phyloP scores from a whole-genome alignment of 2,797 vertebrate genomes.

The Notolabrus celidotus region DNA sequence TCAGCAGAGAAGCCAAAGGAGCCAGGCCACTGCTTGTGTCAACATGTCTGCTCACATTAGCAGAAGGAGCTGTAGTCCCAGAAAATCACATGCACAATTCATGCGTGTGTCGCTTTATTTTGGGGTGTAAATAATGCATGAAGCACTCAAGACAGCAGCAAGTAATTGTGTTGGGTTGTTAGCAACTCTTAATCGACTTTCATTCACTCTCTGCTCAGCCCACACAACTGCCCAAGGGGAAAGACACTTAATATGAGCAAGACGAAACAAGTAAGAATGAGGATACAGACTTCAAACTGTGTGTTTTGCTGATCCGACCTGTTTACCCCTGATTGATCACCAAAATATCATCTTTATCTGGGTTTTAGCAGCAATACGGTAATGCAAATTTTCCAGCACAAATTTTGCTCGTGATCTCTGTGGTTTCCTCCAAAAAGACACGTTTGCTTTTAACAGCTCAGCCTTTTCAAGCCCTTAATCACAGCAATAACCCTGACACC shows the following conservation, averaged over 20 bases:
- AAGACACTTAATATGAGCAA: constrained; percentile 12
- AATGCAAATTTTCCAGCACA: background rate
- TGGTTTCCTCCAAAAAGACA: background rate
- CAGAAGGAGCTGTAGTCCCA: constrained; percentile 28
- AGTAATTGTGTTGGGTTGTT: constrained; percentile 35
- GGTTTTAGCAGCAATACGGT: background rate
- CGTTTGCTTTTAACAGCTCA: background rate
- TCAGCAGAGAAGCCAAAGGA: constrained; percentile 7
- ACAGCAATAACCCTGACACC: background rate
- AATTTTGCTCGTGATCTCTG: background rate
- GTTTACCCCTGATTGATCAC: background rate
- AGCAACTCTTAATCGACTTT: constrained; percentile 49
- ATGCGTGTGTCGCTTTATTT: constrained; percentile 30
- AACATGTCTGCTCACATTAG: constrained; percentile 40
- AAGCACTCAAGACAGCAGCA: constrained; percentile 13
- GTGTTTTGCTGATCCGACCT: background rate
- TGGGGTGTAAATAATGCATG: constrained; percentile 34
- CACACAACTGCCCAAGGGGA: background rate
- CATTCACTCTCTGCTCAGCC: constrained; percentile 39
- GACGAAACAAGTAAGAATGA: constrained; percentile 13
- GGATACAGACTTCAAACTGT: constrained; percentile 5
- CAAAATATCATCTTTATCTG: background rate
- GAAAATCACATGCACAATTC: constrained; percentile 41
- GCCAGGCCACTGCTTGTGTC: constrained; percentile 16
- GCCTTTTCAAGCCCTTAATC: constrained; percentile 9